Evolutionary conservation across 2,113 vertebrate species (phyloP), one percentile per base, ranked within the genome.

Genomic region (Oncorhynchus masou): DNA sequence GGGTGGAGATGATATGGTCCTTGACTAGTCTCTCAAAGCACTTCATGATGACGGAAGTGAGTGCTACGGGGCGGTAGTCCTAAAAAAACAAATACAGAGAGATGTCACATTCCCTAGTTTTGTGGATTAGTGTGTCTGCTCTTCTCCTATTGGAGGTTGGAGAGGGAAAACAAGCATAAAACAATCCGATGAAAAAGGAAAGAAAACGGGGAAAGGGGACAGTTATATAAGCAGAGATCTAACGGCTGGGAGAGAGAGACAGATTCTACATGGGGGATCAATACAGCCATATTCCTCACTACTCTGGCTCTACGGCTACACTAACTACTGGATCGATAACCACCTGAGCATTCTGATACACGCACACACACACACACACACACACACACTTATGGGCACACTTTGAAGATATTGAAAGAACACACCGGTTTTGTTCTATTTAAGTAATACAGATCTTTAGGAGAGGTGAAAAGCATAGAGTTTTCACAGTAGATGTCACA

Each of bases 211-310:
- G 81, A 90, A 90, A 20, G 77, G 79, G 86, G 77, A 24, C 80
- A 74, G 84, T 94, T 92, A 90, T 81, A 84, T 91, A 91, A 94
- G 79, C 76, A 13, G 5, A 31, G 73, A 88, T 89, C 72, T 85
- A 85, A 83, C 68, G 73, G 73, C 70, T 86, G 81, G 74, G 78
- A 84, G 60, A 48, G 79, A 54, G 78, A 85, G 15, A 66, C 80
- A 72, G 78, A 64, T 73, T 80, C 62, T 81, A 70, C 80, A 83
- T 76, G 75, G 25, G 70, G 83, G 87, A 88, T 85, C 81, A 78
- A 87, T 84, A 83, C 64, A 7, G 57, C 64, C 49, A 74, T 71
- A 66, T 71, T 84, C 70, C 83, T 84, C 82, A 79, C 81, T 83
- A 78, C 78, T 83, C 76, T 62, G 12, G 4, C 67, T 79, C 64